Evolutionary conservation across 2,888 invertebrate genomes (phyloP).

Genomic region (Strigamia crassipes): DNA sequence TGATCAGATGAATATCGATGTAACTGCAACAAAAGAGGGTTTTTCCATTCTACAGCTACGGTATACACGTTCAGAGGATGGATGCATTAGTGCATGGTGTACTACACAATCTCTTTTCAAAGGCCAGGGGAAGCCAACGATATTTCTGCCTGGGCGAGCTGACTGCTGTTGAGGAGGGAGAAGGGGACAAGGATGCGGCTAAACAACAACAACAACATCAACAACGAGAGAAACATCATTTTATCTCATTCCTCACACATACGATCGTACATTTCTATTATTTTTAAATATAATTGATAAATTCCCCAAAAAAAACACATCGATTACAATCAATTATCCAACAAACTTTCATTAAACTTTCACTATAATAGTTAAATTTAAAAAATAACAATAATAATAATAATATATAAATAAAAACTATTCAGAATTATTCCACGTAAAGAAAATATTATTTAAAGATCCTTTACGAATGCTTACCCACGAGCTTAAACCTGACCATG

Average conservation of each 20-base stretch:
- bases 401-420: too few species aligned
- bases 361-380: too few species aligned
- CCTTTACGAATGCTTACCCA: too few species aligned
- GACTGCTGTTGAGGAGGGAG: not conserved
- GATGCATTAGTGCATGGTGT: constrained; percentile 38
- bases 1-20: constrained; percentile 34
- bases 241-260: constrained; percentile 5
- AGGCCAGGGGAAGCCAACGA: constrained; percentile 32
- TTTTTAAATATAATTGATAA: not conserved
- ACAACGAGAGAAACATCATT: constrained; percentile 16
- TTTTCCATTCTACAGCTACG: not conserved
- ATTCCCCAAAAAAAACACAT: not conserved
- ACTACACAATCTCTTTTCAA: constrained; percentile 31
- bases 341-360: too few species aligned
- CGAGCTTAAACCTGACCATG: not conserved
- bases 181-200: constrained; percentile 6
- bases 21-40: not conserved
- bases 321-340: too few species aligned
- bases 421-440: not conserved
- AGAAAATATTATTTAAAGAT: not conserved
- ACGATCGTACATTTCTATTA: not conserved
- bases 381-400: too few species aligned
- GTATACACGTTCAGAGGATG: constrained; percentile 3
- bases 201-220: constrained; percentile 36
- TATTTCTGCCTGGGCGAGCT: constrained; percentile 35